Evolutionary conservation across 2,888 invertebrate species (phyloP).

Genomic region (Cheilosia grossa): DNA sequence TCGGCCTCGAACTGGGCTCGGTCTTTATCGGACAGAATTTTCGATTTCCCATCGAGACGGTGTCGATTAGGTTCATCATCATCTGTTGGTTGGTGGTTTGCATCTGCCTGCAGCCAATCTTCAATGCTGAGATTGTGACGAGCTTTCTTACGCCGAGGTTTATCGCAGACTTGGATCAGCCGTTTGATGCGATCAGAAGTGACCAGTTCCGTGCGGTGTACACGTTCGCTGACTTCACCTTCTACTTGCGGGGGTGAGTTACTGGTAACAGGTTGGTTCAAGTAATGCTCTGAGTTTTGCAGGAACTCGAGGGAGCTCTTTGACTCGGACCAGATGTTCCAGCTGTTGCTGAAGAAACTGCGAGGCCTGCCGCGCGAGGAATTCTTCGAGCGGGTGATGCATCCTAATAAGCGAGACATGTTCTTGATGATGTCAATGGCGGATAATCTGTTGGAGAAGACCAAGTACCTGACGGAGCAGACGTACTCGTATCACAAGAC

Average conservation of each 20-base stretch:
- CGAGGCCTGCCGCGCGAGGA: constrained; percentile 45
- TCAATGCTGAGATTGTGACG: constrained; percentile 62
- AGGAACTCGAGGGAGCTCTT: constrained; percentile 57
- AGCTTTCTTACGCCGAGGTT: constrained; percentile 42
- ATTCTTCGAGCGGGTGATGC: constrained; percentile 44
- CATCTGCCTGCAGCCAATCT: constrained; percentile 46
- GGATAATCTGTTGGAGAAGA: constrained; percentile 51
- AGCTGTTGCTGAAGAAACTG: constrained; percentile 32
- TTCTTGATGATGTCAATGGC: constrained; percentile 57
- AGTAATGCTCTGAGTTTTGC: background rate
- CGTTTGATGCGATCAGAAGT: constrained; percentile 44
- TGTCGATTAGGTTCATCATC: constrained; percentile 55
- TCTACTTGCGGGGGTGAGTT: constrained; percentile 55
- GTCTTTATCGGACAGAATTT: constrained; percentile 54
- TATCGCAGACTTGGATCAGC: no score
- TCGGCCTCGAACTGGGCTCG: constrained; percentile 38
- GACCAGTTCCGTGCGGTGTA: constrained; percentile 39
- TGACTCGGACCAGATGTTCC: constrained; percentile 50
- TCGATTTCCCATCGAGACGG: constrained; percentile 16
- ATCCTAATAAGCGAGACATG: constrained; percentile 63
- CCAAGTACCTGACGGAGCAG: no score
- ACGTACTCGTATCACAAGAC: no score
- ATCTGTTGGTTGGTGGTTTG: no score
- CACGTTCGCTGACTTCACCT: constrained; percentile 49
- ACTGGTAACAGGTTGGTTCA: background rate